Conservation (phyloP, 1,140 invertebrate species). For the Globodera ellingtonae region DNA sequence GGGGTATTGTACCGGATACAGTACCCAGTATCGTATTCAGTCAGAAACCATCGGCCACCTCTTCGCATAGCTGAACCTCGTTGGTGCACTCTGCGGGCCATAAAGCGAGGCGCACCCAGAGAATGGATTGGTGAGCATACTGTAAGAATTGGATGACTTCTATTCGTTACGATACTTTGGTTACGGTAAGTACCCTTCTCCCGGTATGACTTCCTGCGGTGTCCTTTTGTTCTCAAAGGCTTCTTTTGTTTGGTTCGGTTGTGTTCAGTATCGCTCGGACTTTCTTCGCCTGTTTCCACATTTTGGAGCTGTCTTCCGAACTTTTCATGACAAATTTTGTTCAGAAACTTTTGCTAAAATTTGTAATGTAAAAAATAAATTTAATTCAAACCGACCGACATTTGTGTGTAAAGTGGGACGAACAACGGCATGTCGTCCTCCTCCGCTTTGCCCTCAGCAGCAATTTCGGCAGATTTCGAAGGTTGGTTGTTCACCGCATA, state of each 20-base stretch:
- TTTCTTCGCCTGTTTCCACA: not conserved
- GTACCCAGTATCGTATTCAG: conserved; percentile 38
- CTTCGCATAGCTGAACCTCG: conserved; percentile 30
- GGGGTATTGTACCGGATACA: not conserved
- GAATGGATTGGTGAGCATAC: conserved; percentile 1
- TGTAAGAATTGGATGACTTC: conserved; percentile 1
- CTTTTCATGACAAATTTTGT: conserved; percentile 31
- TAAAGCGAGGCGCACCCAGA: conserved; percentile 1
- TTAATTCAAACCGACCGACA: conserved; percentile 31
- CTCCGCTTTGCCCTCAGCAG: not conserved
- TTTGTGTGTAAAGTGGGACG: conserved; percentile 42
- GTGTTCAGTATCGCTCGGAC: conserved; percentile 8
- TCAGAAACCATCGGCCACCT: conserved; percentile 38
- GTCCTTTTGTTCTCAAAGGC: not conserved
- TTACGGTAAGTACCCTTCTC: not conserved
- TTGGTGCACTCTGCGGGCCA: conserved; percentile 24
- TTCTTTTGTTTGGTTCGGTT: conserved; percentile 23
- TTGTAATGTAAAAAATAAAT: conserved; percentile 4
- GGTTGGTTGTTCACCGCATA: conserved; percentile 15
- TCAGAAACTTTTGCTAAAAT: conserved; percentile 26
- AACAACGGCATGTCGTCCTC: conserved; percentile 23
- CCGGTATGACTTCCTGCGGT: not conserved
- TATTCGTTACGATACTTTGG: not conserved
- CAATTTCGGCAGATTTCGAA: not conserved
- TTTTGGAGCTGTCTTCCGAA: conserved; percentile 14